Evolutionary conservation across 2,797 vertebrate species (phyloP), one percentile per base, ranked within the genome.

Genomic region (Pyrocephalus nanus): DNA sequence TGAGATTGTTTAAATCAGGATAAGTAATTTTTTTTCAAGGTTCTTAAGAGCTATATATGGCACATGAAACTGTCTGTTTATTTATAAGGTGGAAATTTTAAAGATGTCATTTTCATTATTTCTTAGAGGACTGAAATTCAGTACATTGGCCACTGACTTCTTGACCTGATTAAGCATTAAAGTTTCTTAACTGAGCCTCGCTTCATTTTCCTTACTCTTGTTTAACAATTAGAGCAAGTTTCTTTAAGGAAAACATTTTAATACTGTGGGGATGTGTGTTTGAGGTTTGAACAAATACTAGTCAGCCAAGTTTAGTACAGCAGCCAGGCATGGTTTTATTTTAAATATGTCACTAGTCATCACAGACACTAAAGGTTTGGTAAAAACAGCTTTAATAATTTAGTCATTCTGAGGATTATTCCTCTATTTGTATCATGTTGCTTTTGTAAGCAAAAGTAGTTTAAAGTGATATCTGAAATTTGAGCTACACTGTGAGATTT

Each of bases 171-270:
- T 43, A 47, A 72, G 22, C 18, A 75, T 90, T 92, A 86, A 73
- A 60, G 32, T 95, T 97, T 96, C 79, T 97, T 93, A 95, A 92
- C 80, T 51, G 47, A 91, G 62, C 80, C 74, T 88, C 85, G 88
- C 85, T 97, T 96, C 72, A 19, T 90, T 91, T 81, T 86, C 23
- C 70, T 89, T 92, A 30, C 42, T 85, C 50, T 95, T 92, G 50
- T 93, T 97, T 89, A 92, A 73, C 80, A 69, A 91, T 92, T 95
- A 91, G 81, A 92, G 32, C 43, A 96, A 92, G 86, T 93, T 96
- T 93, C 77, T 97, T 93, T 77, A 94, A 96, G 88, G 67, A 87
- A 89, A 95, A 45, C 40, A 51, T 77, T 97, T 97, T 93, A 96
- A 95, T 96, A 75, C 80, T 92, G 87, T 83, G 62, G 67, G 80